Evolutionary conservation across 2,797 vertebrate species (phyloP).

Genomic region (Neosilurus mollespiculum): DNA sequence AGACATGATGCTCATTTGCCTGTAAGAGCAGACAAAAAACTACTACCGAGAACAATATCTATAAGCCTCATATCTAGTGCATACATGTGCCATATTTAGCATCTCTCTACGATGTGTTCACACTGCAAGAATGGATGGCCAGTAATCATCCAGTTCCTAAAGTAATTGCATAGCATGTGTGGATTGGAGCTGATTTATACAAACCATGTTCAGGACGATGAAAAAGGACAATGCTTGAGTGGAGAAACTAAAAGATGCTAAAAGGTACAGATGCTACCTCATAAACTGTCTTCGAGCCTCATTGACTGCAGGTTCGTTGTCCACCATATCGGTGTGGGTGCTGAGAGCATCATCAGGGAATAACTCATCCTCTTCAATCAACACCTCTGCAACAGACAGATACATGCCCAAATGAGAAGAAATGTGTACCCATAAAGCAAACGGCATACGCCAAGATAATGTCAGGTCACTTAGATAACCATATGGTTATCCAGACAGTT

Average conservation of each 20-base stretch:
- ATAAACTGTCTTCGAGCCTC: conserved; percentile 88
- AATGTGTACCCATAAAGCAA: not conserved
- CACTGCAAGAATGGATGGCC: not conserved
- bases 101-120: not conserved
- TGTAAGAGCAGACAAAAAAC: conserved; percentile 54
- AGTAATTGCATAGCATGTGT: not conserved
- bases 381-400: conserved; percentile 60
- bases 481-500: too few relatives aligned
- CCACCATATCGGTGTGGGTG: conserved; percentile 85
- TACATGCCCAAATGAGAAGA: not conserved
- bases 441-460: not conserved
- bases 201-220: not conserved
- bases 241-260: not conserved
- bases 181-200: not conserved
- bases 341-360: conserved; percentile 88
- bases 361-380: conserved; percentile 76
- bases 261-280: conserved; percentile 71
- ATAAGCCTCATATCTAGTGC: too few relatives aligned
- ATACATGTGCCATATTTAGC: not conserved
- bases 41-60: not conserved
- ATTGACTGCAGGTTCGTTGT: conserved; percentile 80
- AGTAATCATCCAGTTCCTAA: not conserved
- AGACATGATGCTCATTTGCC: conserved; percentile 89
- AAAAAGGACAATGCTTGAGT: not conserved
- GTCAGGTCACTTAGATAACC: not conserved